Base-by-base conservation (phyloP, 2,888 invertebrate species). In the Callyntrura guangdongensis region DNA sequence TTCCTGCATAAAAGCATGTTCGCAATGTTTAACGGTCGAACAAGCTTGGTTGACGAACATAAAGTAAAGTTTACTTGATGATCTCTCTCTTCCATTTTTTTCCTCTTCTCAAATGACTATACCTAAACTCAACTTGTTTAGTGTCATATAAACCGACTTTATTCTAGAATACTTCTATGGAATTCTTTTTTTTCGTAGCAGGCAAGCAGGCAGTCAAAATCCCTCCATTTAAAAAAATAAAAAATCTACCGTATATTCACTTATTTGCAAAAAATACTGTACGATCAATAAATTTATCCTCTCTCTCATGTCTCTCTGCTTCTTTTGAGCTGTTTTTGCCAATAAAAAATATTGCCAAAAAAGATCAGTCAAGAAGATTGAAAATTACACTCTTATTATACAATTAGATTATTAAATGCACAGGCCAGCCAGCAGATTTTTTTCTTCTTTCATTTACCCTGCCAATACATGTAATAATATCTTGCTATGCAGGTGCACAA, bases 291-390 rank as follows among this genome's bases (percentile, higher is more conserved):
- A 59, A 59, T 56, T 17, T n/a, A n/a, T n/a, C 67, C 12, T 36
- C 36, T 36, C 36, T 2, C 6, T 67, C 4, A 25, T 27, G 14
- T 0, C 12, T 0, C 74, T 74, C 67, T 27, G 14, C 12, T 27
- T 0, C 74, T 74, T 74, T 74, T 74, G 12, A 22, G 22, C 36
- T 47, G 20, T 53, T 86, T 74, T 79, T 64, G 77, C 86, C 53
- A 77, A 79, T 64, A 86, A 79, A n/a, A 86, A 86, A 56, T 87
- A 87, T 79, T 74, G 56, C 74, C 67, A 67, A 72, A 72, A 67
- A 72, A 72, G 87, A 87, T 87, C 82, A 88, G 88, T 88, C 56
- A 72, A 72, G 61, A n/a, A 74, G 82, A 82, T 88, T 88, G 88
- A 88, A 87, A 87, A 81, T 81, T 87, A 81, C 81, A 81, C 79